Evolutionary conservation across 1,140 invertebrate species (phyloP), one percentile per base, ranked within the genome.

Genomic region (Oncopeltus fasciatus): DNA sequence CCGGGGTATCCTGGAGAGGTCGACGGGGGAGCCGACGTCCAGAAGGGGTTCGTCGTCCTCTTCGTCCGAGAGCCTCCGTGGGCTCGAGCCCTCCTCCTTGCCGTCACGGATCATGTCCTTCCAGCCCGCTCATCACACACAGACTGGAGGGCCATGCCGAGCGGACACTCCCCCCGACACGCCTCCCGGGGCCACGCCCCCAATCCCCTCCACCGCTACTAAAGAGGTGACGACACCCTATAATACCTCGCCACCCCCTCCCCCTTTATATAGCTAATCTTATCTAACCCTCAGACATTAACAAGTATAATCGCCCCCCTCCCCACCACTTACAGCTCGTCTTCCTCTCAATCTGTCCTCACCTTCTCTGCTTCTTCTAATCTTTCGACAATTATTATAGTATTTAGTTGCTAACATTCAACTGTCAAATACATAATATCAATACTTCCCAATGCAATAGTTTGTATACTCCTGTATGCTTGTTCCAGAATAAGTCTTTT

Each of bases 11-110:
- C 59, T 66, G 28, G 69, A 68, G 20, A 68, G 59, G 38, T 69
- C 67, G 27, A 68, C 67, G 26, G 67, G 68, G 14, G 66, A 67
- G 12, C 64, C 65, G 46, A 65, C 62, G 26, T 62, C 64, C 2
- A 65, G 59, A 14, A 58, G 61, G 2, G 53, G 62, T 1, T 58
- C 44, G 14, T 62, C 61, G 44, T 63, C 67, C 29, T 66, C 65
- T n/a, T 64, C 63, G n/a, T n/a, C n/a, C n/a, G n/a, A n/a, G n/a
- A 26, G 65, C 62, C 28, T 49, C 53, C 29, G 29, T n/a, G n/a
- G n/a, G 20, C 62, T 62, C 28, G 43, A 38, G 28, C 20, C 29
- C 60, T 31, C 18, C 53, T 2, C 33, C 26, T 18, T 16, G 28
- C 5, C 16, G 21, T 2, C 38, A 26, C 53, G 28, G 12, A 16